Conservation (phyloP, 2,113 vertebrate genomes). For the Chunga burmeisteri region DNA sequence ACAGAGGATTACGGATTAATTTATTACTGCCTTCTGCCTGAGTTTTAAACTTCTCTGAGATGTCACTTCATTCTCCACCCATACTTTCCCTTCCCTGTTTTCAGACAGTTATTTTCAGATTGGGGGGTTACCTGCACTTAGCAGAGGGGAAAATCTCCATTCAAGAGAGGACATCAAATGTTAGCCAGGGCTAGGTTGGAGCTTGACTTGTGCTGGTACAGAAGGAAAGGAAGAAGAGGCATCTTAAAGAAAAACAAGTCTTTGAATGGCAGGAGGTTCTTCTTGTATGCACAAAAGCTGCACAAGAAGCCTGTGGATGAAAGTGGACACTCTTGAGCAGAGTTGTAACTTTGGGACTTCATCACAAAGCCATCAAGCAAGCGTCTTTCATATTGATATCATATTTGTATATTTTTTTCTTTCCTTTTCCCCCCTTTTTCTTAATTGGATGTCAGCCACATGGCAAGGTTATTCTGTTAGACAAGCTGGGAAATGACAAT, state of each 20-base stretch:
- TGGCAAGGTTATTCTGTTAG: conserved; percentile 73
- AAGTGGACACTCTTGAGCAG: neutral
- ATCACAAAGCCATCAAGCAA: neutral
- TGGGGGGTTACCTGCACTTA: neutral
- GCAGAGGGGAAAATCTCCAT: neutral
- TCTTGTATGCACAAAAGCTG: neutral
- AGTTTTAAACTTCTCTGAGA: neutral
- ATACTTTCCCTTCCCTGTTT: neutral
- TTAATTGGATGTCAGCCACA: conserved; percentile 57
- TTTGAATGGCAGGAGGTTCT: neutral
- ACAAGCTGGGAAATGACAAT: conserved; percentile 70
- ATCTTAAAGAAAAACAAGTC: neutral
- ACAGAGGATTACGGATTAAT: neutral
- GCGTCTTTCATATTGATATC: neutral
- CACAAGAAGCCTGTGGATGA: neutral
- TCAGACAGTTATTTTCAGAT: neutral
- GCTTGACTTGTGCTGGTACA: neutral
- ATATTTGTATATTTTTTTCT: neutral
- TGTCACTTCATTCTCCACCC: neutral
- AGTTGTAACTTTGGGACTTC: neutral
- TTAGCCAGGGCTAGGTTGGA: neutral
- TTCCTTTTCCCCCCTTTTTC: neutral
- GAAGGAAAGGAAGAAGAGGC: neutral
- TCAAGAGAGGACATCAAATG: neutral
- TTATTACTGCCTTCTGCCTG: neutral